Percentiles rank a stretch among this genome's conserved stretches.
Conservation (phyloP, 2,888 invertebrate species). For the Eupithecia inturbata region DNA sequence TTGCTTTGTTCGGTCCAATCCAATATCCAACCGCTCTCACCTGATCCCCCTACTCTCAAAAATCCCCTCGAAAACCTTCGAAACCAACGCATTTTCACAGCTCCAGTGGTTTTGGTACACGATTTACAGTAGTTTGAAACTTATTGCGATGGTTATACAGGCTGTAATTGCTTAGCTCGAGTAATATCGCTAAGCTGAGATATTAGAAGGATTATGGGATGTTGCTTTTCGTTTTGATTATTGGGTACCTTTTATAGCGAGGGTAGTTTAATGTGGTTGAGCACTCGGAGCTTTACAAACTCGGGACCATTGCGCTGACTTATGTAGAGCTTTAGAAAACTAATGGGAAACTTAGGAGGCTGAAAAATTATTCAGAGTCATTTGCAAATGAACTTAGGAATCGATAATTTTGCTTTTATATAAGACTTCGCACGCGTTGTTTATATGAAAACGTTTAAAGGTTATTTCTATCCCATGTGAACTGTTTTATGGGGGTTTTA, state of each 20-base stretch:
- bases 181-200: conserved; percentile 60
- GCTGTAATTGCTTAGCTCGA: conserved; percentile 52
- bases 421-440: not conserved
- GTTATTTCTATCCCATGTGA: too few relatives aligned
- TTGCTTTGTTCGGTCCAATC: conserved; percentile 67
- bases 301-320: not conserved
- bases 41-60: conserved; percentile 35
- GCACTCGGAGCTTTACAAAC: not conserved
- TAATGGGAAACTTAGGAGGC: not conserved
- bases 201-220: conserved; percentile 69
- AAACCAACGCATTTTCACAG: conserved; percentile 47
- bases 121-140: conserved; percentile 53
- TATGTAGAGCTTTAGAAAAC: conserved; percentile 1
- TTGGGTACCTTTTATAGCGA: conserved; percentile 39
- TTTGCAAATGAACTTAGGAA: not conserved
- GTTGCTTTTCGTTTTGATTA: conserved; percentile 64
- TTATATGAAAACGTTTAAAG: too few relatives aligned
- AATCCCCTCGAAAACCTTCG: conserved; percentile 30
- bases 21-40: conserved; percentile 32
- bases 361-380: not conserved
- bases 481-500: too few relatives aligned
- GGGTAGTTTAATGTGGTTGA: conserved; percentile 30
- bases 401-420: not conserved
- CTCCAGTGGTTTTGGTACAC: conserved; percentile 58
- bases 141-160: conserved; percentile 55